A percentile compares a stretch with the other conserved stretches of the same genome.
Conservation (phyloP, 92 coral and sea anemone species). For the Phenganax marumi region DNA sequence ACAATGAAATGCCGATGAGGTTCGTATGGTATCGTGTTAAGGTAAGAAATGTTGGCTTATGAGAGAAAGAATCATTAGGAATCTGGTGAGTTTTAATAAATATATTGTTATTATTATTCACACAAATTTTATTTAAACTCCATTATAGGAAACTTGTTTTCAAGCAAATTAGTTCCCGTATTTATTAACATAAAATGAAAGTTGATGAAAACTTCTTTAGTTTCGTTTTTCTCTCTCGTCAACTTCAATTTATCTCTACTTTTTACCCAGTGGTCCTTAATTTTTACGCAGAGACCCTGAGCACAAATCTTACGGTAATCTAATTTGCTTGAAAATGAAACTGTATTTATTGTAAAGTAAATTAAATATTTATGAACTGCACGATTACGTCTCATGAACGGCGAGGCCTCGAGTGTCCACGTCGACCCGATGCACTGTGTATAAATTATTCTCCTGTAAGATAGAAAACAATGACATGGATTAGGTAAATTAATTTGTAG, state of each 20-base stretch:
- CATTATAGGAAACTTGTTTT: background rate
- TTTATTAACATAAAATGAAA: no score
- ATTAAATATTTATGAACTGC: background rate
- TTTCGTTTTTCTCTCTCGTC: no score
- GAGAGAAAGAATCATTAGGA: background rate
- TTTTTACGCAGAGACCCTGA: no score
- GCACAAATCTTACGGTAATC: no score
- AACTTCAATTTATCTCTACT: no score
- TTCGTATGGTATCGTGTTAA: no score
- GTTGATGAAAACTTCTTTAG: no score
- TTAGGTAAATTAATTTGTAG: background rate
- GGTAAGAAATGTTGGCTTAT: no score
- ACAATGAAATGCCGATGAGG: no score
- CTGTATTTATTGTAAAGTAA: background rate
- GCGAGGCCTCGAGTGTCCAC: constrained; percentile 26
- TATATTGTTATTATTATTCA: background rate
- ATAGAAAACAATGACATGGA: background rate
- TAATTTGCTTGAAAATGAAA: background rate
- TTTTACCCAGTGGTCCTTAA: no score
- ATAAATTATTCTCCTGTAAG: constrained; percentile 31
- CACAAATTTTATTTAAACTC: constrained; percentile 6
- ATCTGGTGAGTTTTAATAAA: background rate
- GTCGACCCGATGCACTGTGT: constrained; percentile 31
- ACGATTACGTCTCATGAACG: background rate
- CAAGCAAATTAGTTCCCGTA: background rate